Evolutionary conservation across 23 tunicate genomes (phyloP), one percentile per base, ranked within the genome.

Genomic region (Pegea sp.): DNA sequence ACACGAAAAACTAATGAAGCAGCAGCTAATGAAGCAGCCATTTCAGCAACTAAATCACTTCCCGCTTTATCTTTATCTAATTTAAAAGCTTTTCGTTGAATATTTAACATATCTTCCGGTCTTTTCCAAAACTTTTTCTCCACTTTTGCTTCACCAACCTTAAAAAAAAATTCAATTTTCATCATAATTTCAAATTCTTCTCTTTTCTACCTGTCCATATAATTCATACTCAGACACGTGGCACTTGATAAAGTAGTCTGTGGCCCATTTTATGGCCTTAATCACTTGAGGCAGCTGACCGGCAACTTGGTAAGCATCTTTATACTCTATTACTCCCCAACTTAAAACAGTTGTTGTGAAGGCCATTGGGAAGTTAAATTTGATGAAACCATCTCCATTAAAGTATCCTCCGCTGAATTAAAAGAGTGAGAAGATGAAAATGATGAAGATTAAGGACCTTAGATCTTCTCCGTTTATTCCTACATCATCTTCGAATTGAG

Each of bases 291-390:
- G 60, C 33, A 57, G 42, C 48, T 78, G 71, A 13, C 90, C 99
- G 0, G 79, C 70, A 22, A 31, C 71, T 1, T 64, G 61, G 54
- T 91, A 91, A 3, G 99, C 74, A 3, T 91, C 60, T 1, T 33
- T 34, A 61, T 62, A 91, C 19, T 34, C 54, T 20, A 67, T 64
- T 4, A 68, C 13, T 1, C 93, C 75, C 99, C 99, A 91, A 4
- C 86, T 54, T 7, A 91, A 50, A 33, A 91, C 81, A 0, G 99
- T 91, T 1, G 99, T 78, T 31, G 93, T 64, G 48, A 57, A 91
- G 0, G 99, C 99, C 99, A 91, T 91, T 18, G 99, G 99, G 33
- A 91, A 73, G 66, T 81, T 81, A 33, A 81, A 91, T 32, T 91
- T 91, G 0, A 91, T 64, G 56, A 74, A 81, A 54, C 75, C 93